phyloP scores from a whole-genome alignment of 1,140 invertebrate genomes.

The Adelges cooleyi region DNA sequence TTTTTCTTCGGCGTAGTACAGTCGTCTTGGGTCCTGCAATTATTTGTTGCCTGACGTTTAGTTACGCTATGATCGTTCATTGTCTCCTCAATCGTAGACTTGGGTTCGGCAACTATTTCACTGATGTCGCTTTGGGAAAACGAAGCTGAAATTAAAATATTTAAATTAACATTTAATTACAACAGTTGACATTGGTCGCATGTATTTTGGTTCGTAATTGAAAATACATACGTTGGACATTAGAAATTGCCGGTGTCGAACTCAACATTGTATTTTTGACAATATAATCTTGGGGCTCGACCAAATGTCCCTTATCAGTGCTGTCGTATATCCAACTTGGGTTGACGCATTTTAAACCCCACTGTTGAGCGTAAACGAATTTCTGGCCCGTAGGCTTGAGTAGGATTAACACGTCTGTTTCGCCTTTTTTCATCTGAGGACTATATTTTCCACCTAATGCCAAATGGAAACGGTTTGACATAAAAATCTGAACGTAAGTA shows the following conservation, averaged over 20 bases:
- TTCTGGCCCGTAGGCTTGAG: constrained; percentile 59
- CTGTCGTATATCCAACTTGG: constrained; percentile 70
- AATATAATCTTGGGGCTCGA: constrained; percentile 54
- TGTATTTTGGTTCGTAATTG: background rate
- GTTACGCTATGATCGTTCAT: background rate
- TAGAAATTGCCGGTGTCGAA: constrained; percentile 45
- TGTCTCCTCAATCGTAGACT: constrained; percentile 12
- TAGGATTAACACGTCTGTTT: constrained; percentile 44
- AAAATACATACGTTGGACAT: constrained; percentile 33
- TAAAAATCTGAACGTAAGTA: background rate
- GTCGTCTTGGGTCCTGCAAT: background rate
- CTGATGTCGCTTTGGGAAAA: constrained; percentile 4
- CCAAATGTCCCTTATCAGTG: constrained; percentile 54
- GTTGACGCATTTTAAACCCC: constrained; percentile 57
- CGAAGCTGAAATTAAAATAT: background rate
- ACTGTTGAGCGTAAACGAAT: constrained; percentile 61
- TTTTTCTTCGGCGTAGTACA: constrained; percentile 23
- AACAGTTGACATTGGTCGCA: background rate
- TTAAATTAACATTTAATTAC: background rate
- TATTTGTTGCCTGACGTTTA: background rate
- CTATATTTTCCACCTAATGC: constrained; percentile 32
- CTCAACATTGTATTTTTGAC: constrained; percentile 43
- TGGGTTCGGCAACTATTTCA: background rate
- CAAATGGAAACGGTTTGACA: background rate
- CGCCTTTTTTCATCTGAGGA: constrained; percentile 41